Conservation (phyloP, 2,113 vertebrate genomes). For the Neolamprologus brichardi region DNA sequence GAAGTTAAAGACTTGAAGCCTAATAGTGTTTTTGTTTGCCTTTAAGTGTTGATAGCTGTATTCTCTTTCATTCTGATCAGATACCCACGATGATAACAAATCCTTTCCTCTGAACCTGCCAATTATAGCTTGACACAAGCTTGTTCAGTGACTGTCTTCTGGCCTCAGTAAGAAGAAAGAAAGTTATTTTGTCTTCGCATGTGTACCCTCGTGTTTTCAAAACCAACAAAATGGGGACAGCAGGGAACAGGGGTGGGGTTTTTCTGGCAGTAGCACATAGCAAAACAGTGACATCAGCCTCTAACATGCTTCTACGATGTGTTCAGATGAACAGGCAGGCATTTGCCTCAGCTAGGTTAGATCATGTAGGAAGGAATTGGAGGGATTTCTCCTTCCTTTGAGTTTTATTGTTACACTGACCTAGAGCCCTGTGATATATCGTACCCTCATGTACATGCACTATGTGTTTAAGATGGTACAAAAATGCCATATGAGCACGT, state of each 20-base stretch:
- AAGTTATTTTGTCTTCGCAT: neutral
- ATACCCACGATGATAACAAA: neutral
- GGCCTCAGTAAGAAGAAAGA: neutral
- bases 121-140: neutral
- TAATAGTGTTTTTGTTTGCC: neutral
- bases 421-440: neutral
- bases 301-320: neutral
- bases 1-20: neutral
- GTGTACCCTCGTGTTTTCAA: neutral
- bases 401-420: neutral
- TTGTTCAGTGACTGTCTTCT: neutral
- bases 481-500: neutral
- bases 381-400: neutral
- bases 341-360: neutral
- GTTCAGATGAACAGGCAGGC: neutral
- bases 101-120: neutral
- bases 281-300: neutral
- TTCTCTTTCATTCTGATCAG: neutral
- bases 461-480: neutral
- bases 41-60: neutral
- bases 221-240: neutral
- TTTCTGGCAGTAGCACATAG: neutral
- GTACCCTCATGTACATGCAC: neutral
- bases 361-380: neutral
- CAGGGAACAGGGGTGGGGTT: neutral